A percentile compares a stretch with the other conserved stretches of the same genome.
phyloP scores from a whole-genome alignment of 2,797 vertebrate species.

The Cyclopterus lumpus region DNA sequence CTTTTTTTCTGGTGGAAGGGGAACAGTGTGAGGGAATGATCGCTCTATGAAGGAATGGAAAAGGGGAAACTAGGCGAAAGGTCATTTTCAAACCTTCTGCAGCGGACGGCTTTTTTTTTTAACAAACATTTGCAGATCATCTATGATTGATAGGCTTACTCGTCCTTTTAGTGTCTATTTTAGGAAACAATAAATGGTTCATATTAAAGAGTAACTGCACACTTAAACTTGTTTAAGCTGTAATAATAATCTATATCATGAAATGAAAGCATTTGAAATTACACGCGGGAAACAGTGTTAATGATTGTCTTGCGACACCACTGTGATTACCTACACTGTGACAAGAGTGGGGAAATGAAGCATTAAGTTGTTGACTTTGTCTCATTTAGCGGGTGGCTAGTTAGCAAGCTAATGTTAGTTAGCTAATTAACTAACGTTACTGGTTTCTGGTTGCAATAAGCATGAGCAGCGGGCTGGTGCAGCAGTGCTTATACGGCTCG shows the following conservation, averaged over 20 bases:
- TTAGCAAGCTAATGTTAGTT: too few species aligned
- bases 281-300: background rate
- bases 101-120: background rate
- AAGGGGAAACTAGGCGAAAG: constrained; percentile 20
- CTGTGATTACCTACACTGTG: background rate
- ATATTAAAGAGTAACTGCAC: background rate
- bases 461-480: too few species aligned
- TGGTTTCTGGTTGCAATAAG: too few species aligned
- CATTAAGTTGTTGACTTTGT: too few species aligned
- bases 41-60: constrained; percentile 35
- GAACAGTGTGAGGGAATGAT: constrained; percentile 45
- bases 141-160: background rate
- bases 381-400: too few species aligned
- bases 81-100: background rate
- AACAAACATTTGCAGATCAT: background rate
- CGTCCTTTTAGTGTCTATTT: background rate
- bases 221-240: background rate
- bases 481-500: too few species aligned
- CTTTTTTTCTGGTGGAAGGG: constrained; percentile 19
- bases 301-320: background rate
- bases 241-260: too few species aligned
- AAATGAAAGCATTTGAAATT: background rate
- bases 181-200: background rate
- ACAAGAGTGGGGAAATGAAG: too few species aligned
- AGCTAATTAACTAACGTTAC: too few species aligned